A percentile compares a stretch with the other conserved stretches of the same genome.
phyloP scores from a whole-genome alignment of 2,888 invertebrate species.

The Drosophila fulvimacula region DNA sequence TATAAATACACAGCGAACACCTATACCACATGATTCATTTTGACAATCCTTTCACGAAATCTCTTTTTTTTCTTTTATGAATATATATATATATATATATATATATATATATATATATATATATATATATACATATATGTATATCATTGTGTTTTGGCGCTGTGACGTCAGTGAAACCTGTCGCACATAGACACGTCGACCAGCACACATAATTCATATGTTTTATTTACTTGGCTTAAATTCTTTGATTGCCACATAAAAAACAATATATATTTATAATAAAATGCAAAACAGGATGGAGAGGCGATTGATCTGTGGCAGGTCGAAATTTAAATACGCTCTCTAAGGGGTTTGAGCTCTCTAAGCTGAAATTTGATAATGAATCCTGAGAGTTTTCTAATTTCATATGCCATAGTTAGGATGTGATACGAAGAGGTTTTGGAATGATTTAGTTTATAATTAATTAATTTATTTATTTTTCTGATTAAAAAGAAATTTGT shows the following conservation, averaged over 20 bases:
- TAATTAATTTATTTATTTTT: no score
- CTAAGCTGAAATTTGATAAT: not conserved
- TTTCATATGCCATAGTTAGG: no score
- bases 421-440: no score
- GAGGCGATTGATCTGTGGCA: not conserved
- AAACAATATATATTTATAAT: constrained; percentile 14
- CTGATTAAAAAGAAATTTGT: no score
- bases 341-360: no score
- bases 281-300: constrained; percentile 10
- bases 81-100: not conserved
- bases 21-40: constrained; percentile 47
- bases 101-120: not conserved
- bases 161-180: constrained; percentile 52
- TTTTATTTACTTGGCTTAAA: constrained; percentile 71
- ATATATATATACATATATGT: not conserved
- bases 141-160: constrained; percentile 27
- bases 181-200: constrained; percentile 29
- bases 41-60: constrained; percentile 31
- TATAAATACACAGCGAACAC: constrained; percentile 21
- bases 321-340: not conserved
- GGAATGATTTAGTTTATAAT: no score
- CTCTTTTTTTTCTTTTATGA: not conserved
- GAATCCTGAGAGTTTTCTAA: not conserved
- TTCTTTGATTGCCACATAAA: constrained; percentile 54
- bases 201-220: constrained; percentile 73